Evolutionary conservation across 2,797 vertebrate genomes (phyloP), one percentile per base, ranked within the genome.

Genomic region (Jordanella pulchra): DNA sequence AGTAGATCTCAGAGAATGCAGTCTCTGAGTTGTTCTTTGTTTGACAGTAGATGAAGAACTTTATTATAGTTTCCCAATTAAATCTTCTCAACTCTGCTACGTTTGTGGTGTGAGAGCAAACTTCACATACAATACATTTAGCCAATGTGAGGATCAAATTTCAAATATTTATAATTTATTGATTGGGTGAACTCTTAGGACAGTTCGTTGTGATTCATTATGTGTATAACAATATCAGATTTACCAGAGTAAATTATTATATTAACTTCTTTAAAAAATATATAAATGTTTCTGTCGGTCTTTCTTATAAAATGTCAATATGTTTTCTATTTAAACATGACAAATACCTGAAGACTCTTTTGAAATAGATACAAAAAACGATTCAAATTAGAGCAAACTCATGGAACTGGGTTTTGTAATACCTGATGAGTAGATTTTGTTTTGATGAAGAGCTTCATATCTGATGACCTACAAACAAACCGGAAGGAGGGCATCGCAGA

Each of bases 381-480:
- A 28, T 39, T 39, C 11, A 23, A 39, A 14, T 14, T 61, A 3
- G 39, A 32, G n/a, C 32, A 61, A n/a, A 32, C 63, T 15, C 18
- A 27, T 10, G 1, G 9, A 45, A 17, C 15, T 9, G 47, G 21
- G 35, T 3, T 56, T 15, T 42, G 53, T 77, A 25, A 73, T 17
- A 67, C 0, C 21, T 23, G 25, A 45, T 39, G 1, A 28, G 30
- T 47, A 53, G 35, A 17, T 73, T 66, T 50, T 17, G 47, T 35
- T 67, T 1, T 0, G 25, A 48, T 53, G 3, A 67, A 82, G 69
- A 83, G 88, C 56, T 65, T 6, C 28, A 47, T 3, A 3, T 65
- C 32, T 25, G 64, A 79, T 78, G 79, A 67, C 30, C 60, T 3
- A 50, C 28, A 48, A 39, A 80, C 25, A 10, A 54, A 50, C 1